Base-by-base conservation (phyloP, 23 tunicate genomes). In the Halocynthia roretzi region DNA sequence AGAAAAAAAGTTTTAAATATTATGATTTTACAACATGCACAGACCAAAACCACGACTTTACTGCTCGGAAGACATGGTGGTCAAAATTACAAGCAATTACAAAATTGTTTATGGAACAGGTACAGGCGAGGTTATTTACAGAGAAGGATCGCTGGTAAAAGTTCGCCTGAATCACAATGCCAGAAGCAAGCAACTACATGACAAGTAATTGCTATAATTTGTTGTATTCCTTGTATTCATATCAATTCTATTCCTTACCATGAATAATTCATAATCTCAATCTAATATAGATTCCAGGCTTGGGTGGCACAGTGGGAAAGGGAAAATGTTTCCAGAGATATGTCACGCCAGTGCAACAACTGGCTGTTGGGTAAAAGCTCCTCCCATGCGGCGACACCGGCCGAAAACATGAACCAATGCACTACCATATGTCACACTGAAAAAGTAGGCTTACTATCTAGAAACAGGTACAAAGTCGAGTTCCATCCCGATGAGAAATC, bases 61-160 rank as follows among this genome's bases (percentile, higher is more conserved):
- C 19, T 82, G 71, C 70, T 72, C 78, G 22, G 77, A 72, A 40
- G 77, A 60, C 62, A 77, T 82, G 75, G 87, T 78, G 61, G 68
- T 62, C 75, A 90, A 77, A 64, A 75, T 84, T 52, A 72, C 67
- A 40, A 56, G 66, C 9, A 86, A 78, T 48, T 88, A 88, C 72
- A 88, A 88, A 53, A 66, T 83, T 49, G 31, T 73, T 0, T 88
- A 72, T 56, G 78, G 79, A 22, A 87, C 95, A 7, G 95, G 87
- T 7, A 78, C 95, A 17, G 87, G 60, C 51, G 84, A 82, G 74
- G 50, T 83, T 50, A 61, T 55, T 12, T 88, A 83, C 77, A 76
- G 95, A 52, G 60, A 74, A 18, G 31, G 56, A 19, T 62, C 78
- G 1, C 40, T 74, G 63, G 23, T 19, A 54, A 8, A 22, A 14